Evolutionary conservation across 53 echinoderm and acorn worm genomes (phyloP), one percentile per base, ranked within the genome.

Genomic region (Astropecten irregularis): DNA sequence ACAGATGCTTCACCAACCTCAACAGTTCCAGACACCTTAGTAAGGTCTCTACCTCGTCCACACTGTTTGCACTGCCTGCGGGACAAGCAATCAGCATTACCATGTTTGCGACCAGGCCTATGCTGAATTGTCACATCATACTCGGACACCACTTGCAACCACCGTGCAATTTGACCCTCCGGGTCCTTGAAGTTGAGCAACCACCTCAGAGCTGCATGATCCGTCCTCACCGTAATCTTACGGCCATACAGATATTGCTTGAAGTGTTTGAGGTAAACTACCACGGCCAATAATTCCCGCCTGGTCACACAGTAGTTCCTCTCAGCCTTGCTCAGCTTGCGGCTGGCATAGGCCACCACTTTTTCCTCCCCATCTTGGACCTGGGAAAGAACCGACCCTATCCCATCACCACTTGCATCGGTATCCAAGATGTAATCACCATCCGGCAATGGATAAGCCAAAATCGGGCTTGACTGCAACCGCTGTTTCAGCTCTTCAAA

Each of bases 231-330:
- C 20, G 29, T 28, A 26, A 60, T 30, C 60, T 60, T 60, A 26
- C 60, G 60, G 60, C 60, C 60, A 30, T 60, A 60, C 60, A 60
- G 31, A 60, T 60, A 60, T 28, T 60, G 60, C 60, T 28, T 60
- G 60, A 64, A 42, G 19, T 54, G 54, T 54, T 54, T 54, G n/a
- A 54, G 54, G 19, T n/a, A 54, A 16, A 54, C 54, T 5, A 54
- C 22, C 4, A 54, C 22, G 18, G 54, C 54, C 19, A 54, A 21
- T 16, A 54, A 21, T 21, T 54, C 54, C 54, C 54, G n/a, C 19
- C 54, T 54, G 22, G 54, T 54, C 18, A 54, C 54, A 18, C 54
- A 54, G 54, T 54, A 54, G 22, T 54, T 54, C 19, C 19, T 54
- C 54, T 54, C 54, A 21, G 54, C 54, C 22, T 21, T 11, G 22